Evolutionary conservation across 2,888 invertebrate species (phyloP).

Genomic region (Latrodectus hesperus): DNA sequence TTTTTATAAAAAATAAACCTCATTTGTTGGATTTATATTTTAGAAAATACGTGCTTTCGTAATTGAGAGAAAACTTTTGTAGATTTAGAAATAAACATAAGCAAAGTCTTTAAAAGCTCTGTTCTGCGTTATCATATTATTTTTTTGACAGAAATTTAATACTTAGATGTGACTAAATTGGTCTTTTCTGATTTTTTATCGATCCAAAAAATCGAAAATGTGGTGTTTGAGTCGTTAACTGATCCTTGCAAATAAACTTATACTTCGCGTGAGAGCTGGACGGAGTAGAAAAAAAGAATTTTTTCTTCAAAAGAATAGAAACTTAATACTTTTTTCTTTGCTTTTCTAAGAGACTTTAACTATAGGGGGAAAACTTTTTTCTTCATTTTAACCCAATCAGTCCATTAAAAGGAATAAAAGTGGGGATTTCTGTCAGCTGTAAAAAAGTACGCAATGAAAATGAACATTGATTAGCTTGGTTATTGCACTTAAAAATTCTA

Average conservation of each 20-base stretch:
- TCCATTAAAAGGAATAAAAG: not conserved
- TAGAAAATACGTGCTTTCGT: too few relatives aligned
- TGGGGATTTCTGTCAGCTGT: conserved; percentile 10
- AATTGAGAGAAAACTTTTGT: too few relatives aligned
- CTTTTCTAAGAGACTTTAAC: conserved; percentile 16
- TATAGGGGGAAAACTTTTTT: conserved; percentile 23
- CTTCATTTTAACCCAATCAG: conserved; percentile 12
- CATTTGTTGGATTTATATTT: too few relatives aligned
- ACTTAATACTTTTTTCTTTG: conserved; percentile 43
- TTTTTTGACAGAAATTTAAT: conserved; percentile 21
- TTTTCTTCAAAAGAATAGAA: conserved; percentile 17
- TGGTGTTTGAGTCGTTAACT: conserved; percentile 45
- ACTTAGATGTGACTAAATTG: conserved; percentile 9
- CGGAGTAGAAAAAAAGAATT: conserved; percentile 12
- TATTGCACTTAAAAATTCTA: conserved; percentile 17
- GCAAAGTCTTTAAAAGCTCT: not conserved
- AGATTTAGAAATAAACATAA: not conserved
- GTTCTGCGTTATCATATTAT: conserved; percentile 23
- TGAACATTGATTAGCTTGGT: conserved; percentile 29
- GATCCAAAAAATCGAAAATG: conserved; percentile 50
- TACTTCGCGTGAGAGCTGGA: conserved; percentile 8
- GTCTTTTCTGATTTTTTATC: conserved; percentile 27
- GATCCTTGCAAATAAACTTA: conserved; percentile 52
- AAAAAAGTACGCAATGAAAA: conserved; percentile 29
- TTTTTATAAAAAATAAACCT: too few relatives aligned